Evolutionary conservation across 2,888 invertebrate species (phyloP).

Genomic region (Adelognathus sp.): DNA sequence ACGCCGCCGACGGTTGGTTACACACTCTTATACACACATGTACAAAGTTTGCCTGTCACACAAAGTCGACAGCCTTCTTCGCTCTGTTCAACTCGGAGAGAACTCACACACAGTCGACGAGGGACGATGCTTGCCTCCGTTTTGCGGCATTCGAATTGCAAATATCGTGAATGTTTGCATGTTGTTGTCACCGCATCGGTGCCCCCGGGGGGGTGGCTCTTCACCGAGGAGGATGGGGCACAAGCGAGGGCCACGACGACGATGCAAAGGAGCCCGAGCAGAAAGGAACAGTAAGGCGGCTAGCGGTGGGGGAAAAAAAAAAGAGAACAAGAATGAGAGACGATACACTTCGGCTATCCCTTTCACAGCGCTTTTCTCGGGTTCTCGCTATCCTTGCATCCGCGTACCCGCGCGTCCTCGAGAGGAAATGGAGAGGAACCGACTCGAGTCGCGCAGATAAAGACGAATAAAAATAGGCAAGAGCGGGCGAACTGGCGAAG

Average conservation of each 20-base stretch:
- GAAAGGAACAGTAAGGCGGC: too few species aligned
- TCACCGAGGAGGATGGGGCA: constrained; percentile 33
- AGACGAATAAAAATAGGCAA: constrained; percentile 81
- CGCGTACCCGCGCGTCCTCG: constrained; percentile 72
- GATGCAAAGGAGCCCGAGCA: constrained; percentile 51
- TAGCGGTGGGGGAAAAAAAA: constrained; percentile 22
- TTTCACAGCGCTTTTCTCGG: constrained; percentile 28
- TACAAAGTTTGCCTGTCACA: constrained; percentile 33
- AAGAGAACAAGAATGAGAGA: constrained; percentile 55
- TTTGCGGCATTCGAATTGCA: constrained; percentile 81
- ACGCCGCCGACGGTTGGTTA: constrained; percentile 16
- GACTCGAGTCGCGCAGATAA: constrained; percentile 80
- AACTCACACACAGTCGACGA: constrained; percentile 54
- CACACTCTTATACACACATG: neutral
- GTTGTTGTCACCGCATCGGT: constrained; percentile 80
- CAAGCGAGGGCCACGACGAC: constrained; percentile 57
- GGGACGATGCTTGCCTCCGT: constrained; percentile 71
- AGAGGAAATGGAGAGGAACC: constrained; percentile 81
- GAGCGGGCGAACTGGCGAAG: constrained; percentile 64
- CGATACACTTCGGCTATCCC: constrained; percentile 55
- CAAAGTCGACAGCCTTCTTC: constrained; percentile 31
- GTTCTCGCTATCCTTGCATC: constrained; percentile 43
- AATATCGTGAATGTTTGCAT: constrained; percentile 81
- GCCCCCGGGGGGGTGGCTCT: constrained; percentile 68
- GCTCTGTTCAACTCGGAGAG: constrained; percentile 51